phyloP scores from a whole-genome alignment of 1,140 invertebrate species.

The Homalodisca vitripennis region DNA sequence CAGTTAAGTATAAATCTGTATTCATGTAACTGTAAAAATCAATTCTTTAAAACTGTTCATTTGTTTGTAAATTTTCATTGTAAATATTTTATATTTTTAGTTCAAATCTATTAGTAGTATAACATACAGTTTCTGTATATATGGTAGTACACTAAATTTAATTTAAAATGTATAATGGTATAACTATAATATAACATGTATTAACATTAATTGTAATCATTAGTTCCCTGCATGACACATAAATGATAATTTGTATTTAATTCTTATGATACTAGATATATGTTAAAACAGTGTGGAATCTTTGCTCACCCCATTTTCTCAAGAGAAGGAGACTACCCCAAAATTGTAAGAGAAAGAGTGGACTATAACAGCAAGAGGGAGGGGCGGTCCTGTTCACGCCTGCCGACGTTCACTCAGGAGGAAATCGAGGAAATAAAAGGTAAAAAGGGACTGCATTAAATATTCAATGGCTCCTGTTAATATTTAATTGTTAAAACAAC shows the following conservation, averaged over 20 bases:
- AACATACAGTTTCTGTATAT: neutral
- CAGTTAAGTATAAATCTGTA: too few relatives aligned
- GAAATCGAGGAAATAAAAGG: conserved; percentile 58
- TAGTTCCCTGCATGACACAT: too few relatives aligned
- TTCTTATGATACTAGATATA: neutral
- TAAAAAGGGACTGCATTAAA: too few relatives aligned
- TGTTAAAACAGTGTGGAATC: conserved; percentile 50
- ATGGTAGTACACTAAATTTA: neutral
- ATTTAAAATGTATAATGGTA: neutral
- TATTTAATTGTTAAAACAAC: neutral
- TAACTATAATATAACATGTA: neutral
- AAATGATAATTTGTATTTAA: neutral
- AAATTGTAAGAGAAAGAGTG: conserved; percentile 57
- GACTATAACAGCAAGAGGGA: conserved; percentile 56
- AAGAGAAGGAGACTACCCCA: conserved; percentile 60
- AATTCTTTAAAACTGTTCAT: too few relatives aligned
- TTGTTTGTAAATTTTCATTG: too few relatives aligned
- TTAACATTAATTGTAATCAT: neutral
- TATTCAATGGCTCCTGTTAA: neutral
- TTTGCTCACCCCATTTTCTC: conserved; percentile 63
- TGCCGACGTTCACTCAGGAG: conserved; percentile 59
- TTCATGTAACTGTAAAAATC: too few relatives aligned
- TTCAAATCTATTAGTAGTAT: neutral
- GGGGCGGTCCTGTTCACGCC: conserved; percentile 54
- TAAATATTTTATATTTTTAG: too few relatives aligned